Conservation (phyloP, 2,113 vertebrate genomes). For the Chaetops frenatus region DNA sequence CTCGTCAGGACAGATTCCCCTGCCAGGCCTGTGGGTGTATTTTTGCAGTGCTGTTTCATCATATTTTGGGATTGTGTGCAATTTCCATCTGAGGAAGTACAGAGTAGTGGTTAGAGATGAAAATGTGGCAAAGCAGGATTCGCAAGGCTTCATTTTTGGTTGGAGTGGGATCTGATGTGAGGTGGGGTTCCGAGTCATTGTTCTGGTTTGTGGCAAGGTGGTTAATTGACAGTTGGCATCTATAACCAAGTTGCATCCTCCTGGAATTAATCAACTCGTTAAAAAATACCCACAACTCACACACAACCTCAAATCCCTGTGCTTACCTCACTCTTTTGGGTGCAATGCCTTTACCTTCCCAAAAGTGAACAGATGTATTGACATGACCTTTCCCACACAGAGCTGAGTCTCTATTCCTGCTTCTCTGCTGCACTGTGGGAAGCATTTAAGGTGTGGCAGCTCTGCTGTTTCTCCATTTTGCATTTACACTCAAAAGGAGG, state of each 20-base stretch:
- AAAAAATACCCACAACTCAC: neutral
- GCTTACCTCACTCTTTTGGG: neutral
- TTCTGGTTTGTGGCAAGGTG: neutral
- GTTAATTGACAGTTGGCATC: neutral
- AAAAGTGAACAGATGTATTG: neutral
- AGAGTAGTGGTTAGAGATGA: neutral
- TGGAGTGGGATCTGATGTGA: neutral
- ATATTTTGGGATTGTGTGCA: neutral
- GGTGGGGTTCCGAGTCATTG: neutral
- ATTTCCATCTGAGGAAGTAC: neutral
- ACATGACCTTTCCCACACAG: neutral
- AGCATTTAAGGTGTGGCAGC: neutral
- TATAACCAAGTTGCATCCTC: neutral
- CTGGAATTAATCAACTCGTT: neutral
- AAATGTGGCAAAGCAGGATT: conserved; percentile 18
- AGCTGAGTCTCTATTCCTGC: neutral
- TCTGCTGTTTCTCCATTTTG: neutral
- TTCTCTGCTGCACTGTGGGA: neutral
- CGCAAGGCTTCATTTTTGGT: neutral
- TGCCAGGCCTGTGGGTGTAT: neutral
- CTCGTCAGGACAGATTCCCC: neutral
- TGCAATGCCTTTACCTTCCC: neutral
- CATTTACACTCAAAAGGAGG: neutral
- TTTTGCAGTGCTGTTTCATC: neutral
- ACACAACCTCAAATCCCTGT: neutral